These are phyloP conservation scores for Mus pahari DNA, from an alignment of 2,113 vertebrate genomes.

Conservation along the genomic window DNA sequence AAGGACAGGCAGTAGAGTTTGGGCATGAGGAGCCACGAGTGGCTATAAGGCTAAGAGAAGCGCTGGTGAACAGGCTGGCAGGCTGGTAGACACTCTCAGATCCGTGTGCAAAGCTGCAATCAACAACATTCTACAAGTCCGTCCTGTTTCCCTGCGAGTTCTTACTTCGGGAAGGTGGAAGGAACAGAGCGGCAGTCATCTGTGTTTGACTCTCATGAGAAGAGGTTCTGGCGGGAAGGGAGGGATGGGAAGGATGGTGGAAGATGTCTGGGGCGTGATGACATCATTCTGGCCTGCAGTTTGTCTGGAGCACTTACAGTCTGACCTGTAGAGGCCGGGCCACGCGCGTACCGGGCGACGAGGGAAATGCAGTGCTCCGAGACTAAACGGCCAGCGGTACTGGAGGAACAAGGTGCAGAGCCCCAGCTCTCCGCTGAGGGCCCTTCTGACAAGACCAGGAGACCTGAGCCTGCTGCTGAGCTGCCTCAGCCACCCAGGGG, in stretches of 20 bases:
- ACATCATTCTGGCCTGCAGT: background rate
- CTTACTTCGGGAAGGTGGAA: slow-evolving; percentile 42
- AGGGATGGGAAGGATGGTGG: slow-evolving; percentile 29
- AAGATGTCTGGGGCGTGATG: background rate
- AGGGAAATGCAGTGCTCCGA: slow-evolving; percentile 12
- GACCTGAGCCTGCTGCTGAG: slow-evolving; percentile 1
- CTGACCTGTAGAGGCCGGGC: background rate
- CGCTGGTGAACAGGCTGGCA: slow-evolving; percentile 72
- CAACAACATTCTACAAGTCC: slow-evolving; percentile 69
- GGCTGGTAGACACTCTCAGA: slow-evolving; percentile 63
- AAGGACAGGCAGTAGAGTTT: background rate
- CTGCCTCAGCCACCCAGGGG: background rate
- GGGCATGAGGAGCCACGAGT: background rate
- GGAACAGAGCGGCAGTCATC: slow-evolving; percentile 33
- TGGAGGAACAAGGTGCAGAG: background rate
- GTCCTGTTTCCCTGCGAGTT: slow-evolving; percentile 60
- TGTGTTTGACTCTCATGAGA: slow-evolving; percentile 24
- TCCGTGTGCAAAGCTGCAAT: slow-evolving; percentile 79
- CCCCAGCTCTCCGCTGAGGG: background rate
- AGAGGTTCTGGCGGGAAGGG: background rate
- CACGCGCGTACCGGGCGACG: slow-evolving; percentile 28
- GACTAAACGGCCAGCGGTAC: background rate
- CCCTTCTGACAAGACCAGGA: background rate
- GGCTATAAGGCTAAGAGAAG: slow-evolving; percentile 70
- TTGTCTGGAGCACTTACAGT: background rate